A percentile compares a stretch with the other conserved stretches of the same genome.
phyloP scores from a whole-genome alignment of 2,113 vertebrate genomes.

The Pygathrix nemaeus region DNA sequence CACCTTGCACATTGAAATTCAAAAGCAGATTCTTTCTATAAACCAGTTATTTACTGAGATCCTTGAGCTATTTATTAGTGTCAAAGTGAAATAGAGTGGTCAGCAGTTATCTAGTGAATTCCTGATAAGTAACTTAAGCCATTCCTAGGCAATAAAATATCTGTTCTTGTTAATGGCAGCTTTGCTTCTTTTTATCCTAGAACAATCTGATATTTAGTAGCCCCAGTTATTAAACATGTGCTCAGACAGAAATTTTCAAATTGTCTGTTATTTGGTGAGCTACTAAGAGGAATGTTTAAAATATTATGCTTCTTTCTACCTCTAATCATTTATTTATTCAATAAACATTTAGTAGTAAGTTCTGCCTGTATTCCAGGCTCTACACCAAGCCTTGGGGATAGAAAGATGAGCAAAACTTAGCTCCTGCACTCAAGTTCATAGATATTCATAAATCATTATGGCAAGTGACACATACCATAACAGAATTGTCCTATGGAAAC shows the following conservation, averaged over 20 bases:
- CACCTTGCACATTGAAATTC: not conserved
- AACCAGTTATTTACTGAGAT: conserved; percentile 29
- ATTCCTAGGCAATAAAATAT: conserved; percentile 9
- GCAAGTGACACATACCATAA: not conserved
- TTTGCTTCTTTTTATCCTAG: not conserved
- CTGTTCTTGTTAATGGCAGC: not conserved
- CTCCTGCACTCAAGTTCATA: not conserved
- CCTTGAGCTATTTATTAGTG: not conserved
- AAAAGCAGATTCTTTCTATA: conserved; percentile 11
- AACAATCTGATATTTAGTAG: not conserved
- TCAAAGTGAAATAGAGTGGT: conserved; percentile 14
- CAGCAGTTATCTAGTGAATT: not conserved
- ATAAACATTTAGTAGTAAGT: not conserved
- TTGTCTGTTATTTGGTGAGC: not conserved
- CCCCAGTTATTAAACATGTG: not conserved
- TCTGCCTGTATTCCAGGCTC: not conserved
- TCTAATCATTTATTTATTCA: conserved; percentile 14
- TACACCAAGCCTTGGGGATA: not conserved
- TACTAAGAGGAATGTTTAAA: not conserved
- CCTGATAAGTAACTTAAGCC: conserved; percentile 16
- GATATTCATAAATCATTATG: not conserved
- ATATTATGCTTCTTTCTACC: not conserved
- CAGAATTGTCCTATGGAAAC: not conserved
- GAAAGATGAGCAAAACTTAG: not conserved
- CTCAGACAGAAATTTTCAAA: conserved; percentile 18